Base-by-base conservation (phyloP, 1,140 invertebrate species). In the Holotrichia oblita region DNA sequence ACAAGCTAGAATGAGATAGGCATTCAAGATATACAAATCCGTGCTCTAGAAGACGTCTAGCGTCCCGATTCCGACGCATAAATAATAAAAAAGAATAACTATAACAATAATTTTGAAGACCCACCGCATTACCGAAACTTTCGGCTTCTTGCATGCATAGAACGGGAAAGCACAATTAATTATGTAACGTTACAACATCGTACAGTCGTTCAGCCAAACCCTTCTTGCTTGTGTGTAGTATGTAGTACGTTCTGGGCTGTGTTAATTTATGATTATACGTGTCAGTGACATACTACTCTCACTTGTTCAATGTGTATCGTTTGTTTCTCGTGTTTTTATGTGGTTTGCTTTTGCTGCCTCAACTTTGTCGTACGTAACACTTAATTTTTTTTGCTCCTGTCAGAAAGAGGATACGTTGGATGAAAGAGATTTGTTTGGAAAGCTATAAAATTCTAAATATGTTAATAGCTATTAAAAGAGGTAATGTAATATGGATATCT, bases 101-200 rank as follows among this genome's bases (percentile, higher is more conserved):
- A 69, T 69, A 69, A 69, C 61, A 69, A 69, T 69, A 69, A 69
- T 69, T 69, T 34, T 69, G 27, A 69, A 69, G 61, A 69, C 61
- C 61, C 27, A 69, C 61, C 61, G 61, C 61, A 69, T 69, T 24
- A 69, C 61, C 61, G 61, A 69, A 69, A 69, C 27, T 20, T 64
- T 64, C 61, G 17, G 61, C 24, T 27, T 20, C 61, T 64, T 20
- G 6, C 61, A 22, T 22, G 8, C 61, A 69, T 10, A 69, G 3
- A 69, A 9, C 12, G n/a, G 10, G 17, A 55, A 55, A 55, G 48
- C 22, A 69, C 22, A 69, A 69, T 69, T 69, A 69, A 69, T 69
- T 69, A 69, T 27, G 22, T 69, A 69, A 69, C 61, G 61, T 69
- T 69, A 69, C 61, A 69, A 69, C 61, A 69, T 69, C 61, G 17